These are phyloP conservation scores for Pempheris klunzingeri DNA, from an alignment of 2,797 vertebrate genomes.

Conservation along the genomic window DNA sequence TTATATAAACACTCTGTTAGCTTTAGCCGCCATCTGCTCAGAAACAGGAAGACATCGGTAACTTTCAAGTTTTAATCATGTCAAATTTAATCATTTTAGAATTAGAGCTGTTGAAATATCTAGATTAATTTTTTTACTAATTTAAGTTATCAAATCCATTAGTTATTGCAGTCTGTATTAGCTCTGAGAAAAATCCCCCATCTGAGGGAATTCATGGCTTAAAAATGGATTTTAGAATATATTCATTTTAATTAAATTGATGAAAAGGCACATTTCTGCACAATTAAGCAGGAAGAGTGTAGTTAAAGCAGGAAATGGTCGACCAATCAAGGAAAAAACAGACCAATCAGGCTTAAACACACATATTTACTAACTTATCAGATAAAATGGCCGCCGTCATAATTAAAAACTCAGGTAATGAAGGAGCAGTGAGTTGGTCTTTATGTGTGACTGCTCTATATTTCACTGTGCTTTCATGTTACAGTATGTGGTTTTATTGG, in stretches of 20 bases:
- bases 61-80: not conserved
- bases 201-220: not conserved
- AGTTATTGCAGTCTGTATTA: conserved; percentile 1
- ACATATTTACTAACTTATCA: conserved; percentile 1
- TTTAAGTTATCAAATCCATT: not conserved
- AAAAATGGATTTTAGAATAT: not conserved
- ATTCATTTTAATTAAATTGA: not conserved
- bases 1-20: not conserved
- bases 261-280: not conserved
- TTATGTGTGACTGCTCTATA: conserved; percentile 43
- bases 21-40: conserved; percentile 1
- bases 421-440: conserved; percentile 42
- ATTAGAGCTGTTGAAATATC: not conserved
- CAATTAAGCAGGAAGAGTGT: not conserved
- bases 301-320: not conserved
- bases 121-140: not conserved
- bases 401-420: conserved; percentile 57
- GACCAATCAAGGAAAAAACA: not conserved
- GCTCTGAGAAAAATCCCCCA: not conserved
- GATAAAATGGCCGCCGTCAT: conserved; percentile 14
- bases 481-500: conserved; percentile 69
- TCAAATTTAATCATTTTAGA: not conserved
- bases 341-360: not conserved
- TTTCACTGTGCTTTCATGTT: conserved; percentile 71
- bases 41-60: not conserved